Evolutionary conservation across 2,113 vertebrate species (phyloP).

Genomic region (Sialia sialis): DNA sequence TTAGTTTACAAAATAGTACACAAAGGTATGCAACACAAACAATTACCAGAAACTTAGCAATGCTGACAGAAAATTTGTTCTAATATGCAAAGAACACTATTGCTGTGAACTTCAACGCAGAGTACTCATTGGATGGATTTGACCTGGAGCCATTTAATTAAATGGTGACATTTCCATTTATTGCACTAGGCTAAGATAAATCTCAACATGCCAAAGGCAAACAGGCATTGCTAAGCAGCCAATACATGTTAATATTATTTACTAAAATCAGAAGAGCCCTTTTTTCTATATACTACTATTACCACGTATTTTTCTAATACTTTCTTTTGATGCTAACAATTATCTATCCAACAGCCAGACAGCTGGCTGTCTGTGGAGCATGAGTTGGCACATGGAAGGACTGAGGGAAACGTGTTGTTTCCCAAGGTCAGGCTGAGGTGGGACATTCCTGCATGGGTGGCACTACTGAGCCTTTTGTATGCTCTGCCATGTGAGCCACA

Average conservation of each 20-base stretch:
- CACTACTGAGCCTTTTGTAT: background rate
- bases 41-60: conserved; percentile 6
- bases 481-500: background rate
- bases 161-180: conserved; percentile 30
- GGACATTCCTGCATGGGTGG: background rate
- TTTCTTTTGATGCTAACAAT: background rate
- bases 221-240: background rate
- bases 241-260: background rate
- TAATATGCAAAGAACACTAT: background rate
- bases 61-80: background rate
- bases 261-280: background rate
- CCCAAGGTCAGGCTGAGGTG: background rate
- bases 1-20: background rate
- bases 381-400: background rate
- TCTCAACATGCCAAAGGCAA: background rate
- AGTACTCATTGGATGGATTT: background rate
- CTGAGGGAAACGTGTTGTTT: background rate
- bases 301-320: background rate
- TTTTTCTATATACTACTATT: background rate
- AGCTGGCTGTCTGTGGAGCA: background rate
- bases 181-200: conserved; percentile 25
- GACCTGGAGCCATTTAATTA: conserved; percentile 35
- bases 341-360: background rate
- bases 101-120: background rate
- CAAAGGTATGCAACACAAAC: background rate